Conservation (phyloP, 1,140 invertebrate genomes). For the Apocrypta bakeri region DNA sequence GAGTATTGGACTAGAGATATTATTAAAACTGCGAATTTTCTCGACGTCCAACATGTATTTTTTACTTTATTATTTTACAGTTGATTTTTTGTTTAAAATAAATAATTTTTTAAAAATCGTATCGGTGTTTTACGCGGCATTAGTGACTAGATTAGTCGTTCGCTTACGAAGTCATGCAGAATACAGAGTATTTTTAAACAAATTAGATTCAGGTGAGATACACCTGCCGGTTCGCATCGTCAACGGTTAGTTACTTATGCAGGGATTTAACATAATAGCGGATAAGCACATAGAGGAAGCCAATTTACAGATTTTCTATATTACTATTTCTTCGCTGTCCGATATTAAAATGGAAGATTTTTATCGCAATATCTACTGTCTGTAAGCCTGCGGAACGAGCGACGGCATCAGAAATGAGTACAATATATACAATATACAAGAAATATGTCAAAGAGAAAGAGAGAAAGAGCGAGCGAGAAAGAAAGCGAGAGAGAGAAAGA, state of each 20-base stretch:
- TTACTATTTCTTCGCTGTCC: conserved; percentile 29
- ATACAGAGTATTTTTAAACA: conserved; percentile 30
- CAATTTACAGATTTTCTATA: conserved; percentile 30
- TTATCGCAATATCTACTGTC: conserved; percentile 36
- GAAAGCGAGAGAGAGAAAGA: too few species aligned
- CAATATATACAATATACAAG: conserved; percentile 41
- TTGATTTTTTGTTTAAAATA: conserved; percentile 44
- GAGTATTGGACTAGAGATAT: conserved; percentile 7
- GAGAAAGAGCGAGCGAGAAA: too few species aligned
- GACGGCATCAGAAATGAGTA: conserved; percentile 43
- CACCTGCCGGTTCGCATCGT: conserved; percentile 23
- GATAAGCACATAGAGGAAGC: conserved; percentile 18
- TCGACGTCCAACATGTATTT: conserved; percentile 40
- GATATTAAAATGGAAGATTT: conserved; percentile 17
- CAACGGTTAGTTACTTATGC: conserved; percentile 15
- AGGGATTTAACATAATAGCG: conserved; percentile 25
- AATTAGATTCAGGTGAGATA: conserved; percentile 14
- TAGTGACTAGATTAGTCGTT: conserved; percentile 18
- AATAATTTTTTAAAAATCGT: conserved; percentile 31
- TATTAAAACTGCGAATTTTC: conserved; percentile 4
- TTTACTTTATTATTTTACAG: conserved; percentile 47
- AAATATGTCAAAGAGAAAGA: neutral
- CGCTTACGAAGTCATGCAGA: conserved; percentile 25
- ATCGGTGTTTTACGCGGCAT: conserved; percentile 46
- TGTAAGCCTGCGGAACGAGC: conserved; percentile 41